Conservation (phyloP, 2,888 invertebrate genomes). For the Dinocampus coccinellae region DNA sequence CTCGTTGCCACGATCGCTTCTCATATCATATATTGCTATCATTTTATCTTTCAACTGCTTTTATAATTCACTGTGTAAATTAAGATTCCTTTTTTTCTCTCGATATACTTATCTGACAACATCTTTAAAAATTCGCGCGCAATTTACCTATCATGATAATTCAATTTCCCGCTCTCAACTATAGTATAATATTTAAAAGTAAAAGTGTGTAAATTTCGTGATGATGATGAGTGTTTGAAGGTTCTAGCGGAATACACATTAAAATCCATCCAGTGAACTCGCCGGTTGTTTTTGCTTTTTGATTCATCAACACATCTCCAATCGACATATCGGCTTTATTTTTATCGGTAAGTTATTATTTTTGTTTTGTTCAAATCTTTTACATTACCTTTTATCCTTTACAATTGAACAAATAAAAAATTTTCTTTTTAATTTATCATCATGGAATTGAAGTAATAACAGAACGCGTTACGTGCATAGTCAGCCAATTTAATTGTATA, state of each 20-base stretch:
- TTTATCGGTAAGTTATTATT: slow-evolving; percentile 33
- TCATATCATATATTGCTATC: background rate
- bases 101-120: background rate
- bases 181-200: slow-evolving; percentile 21
- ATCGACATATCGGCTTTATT: slow-evolving; percentile 26
- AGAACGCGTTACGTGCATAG: too few species aligned
- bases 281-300: slow-evolving; percentile 28
- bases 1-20: slow-evolving; percentile 57
- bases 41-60: background rate
- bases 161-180: slow-evolving; percentile 3
- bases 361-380: too few species aligned
- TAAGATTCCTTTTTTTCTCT: background rate
- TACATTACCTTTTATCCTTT: too few species aligned
- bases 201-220: slow-evolving; percentile 21
- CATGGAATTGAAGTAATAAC: too few species aligned
- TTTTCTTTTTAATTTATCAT: too few species aligned
- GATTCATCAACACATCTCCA: slow-evolving; percentile 20
- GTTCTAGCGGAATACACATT: slow-evolving; percentile 15
- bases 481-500: too few species aligned
- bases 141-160: slow-evolving; percentile 2
- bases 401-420: too few species aligned
- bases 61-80: background rate
- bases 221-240: slow-evolving; percentile 34
- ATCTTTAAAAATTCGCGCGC: background rate
- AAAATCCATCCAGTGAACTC: slow-evolving; percentile 25